These are phyloP conservation scores for Drosophila prosaltans DNA, from an alignment of 1,140 invertebrate species.

Conservation along the genomic window DNA sequence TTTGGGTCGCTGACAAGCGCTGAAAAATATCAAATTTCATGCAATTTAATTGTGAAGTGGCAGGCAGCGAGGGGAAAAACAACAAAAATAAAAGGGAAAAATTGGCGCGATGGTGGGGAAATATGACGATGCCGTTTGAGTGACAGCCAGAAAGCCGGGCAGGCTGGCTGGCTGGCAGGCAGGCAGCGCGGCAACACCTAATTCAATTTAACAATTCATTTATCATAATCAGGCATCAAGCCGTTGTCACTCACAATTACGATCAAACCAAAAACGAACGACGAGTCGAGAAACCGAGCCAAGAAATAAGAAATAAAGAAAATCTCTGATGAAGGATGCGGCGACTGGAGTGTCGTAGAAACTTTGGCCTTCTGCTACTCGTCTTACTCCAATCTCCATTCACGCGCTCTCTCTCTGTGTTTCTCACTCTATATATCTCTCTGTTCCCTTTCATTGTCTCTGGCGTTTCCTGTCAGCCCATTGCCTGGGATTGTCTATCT, in stretches of 20 bases:
- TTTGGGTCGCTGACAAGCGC: conserved; percentile 56
- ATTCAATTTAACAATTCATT: conserved; percentile 82
- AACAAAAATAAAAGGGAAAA: conserved; percentile 12
- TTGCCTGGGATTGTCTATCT: conserved; percentile 65
- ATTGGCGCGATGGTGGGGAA: conserved; percentile 25
- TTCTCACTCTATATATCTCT: neutral
- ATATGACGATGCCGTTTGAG: conserved; percentile 65
- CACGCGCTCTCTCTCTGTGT: neutral
- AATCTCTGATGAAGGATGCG: conserved; percentile 31
- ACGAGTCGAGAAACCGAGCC: conserved; percentile 26
- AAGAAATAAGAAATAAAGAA: conserved; percentile 42
- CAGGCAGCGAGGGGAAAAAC: conserved; percentile 33
- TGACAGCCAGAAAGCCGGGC: conserved; percentile 55
- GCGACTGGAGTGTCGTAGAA: conserved; percentile 38
- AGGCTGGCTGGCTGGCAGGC: conserved; percentile 7
- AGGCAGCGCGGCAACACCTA: conserved; percentile 66
- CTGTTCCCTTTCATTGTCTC: conserved; percentile 38
- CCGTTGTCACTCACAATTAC: conserved; percentile 81
- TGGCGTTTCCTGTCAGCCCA: conserved; percentile 54
- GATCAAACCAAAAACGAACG: conserved; percentile 47
- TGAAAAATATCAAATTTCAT: conserved; percentile 80
- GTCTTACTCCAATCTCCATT: conserved; percentile 46
- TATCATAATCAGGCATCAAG: conserved; percentile 82
- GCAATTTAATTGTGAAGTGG: conserved; percentile 77
- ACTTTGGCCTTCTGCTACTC: conserved; percentile 52